These are phyloP conservation scores for Machimus rusticus DNA, from an alignment of 2,888 invertebrate genomes.

Conservation along the genomic window DNA sequence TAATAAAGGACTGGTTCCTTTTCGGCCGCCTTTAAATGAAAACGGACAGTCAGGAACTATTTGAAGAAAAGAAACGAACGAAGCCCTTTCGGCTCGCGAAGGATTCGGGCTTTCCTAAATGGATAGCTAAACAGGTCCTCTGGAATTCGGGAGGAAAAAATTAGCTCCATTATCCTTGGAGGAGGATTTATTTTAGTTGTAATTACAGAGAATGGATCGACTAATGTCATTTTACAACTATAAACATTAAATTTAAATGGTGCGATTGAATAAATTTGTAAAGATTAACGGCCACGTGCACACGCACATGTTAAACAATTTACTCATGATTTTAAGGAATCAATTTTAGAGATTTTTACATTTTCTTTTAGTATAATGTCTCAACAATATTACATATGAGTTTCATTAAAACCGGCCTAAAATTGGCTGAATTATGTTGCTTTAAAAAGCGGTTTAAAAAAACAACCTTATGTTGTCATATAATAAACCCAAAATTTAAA, in stretches of 20 bases:
- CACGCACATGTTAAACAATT: not conserved
- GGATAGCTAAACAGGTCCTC: not conserved
- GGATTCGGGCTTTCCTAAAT: not conserved
- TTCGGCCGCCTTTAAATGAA: not conserved
- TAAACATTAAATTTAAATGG: not conserved
- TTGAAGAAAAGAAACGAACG: not conserved
- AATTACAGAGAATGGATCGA: not conserved
- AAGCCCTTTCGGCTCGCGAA: not conserved
- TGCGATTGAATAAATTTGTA: not conserved
- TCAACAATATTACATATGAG: no score
- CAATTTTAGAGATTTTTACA: no score
- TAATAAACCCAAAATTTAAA: no score
- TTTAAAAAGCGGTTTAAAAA: no score
- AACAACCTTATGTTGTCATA: no score
- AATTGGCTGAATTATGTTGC: no score
- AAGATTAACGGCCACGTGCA: not conserved
- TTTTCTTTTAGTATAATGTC: no score
- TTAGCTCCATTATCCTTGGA: not conserved
- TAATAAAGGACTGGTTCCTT: not conserved
- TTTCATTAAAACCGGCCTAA: no score
- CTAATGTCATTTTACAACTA: not conserved
- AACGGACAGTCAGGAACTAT: not conserved
- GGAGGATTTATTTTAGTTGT: not conserved
- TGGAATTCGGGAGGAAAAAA: not conserved
- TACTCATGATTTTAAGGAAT: no score